phyloP scores from a whole-genome alignment of 2,888 invertebrate genomes.

The Brachyopa scutellaris region DNA sequence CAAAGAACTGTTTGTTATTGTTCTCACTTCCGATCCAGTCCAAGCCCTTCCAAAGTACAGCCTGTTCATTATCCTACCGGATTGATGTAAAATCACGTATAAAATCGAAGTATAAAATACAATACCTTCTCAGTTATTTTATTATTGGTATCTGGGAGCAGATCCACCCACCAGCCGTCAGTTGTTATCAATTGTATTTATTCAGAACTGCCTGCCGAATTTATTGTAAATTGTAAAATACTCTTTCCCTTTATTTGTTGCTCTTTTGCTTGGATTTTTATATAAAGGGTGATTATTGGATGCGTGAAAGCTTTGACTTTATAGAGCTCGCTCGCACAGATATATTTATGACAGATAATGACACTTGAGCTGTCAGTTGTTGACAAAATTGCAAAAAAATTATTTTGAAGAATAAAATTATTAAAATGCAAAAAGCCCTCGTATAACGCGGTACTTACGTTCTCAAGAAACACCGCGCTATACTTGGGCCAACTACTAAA shows the following conservation, averaged over 20 bases:
- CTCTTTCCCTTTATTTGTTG: conserved; percentile 8
- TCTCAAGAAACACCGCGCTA: too few relatives aligned
- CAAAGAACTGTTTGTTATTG: conserved; percentile 59
- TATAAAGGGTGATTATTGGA: too few relatives aligned
- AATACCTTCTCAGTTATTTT: conserved; percentile 51
- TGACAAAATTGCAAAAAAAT: too few relatives aligned
- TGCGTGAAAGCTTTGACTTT: too few relatives aligned
- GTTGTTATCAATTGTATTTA: conserved; percentile 39
- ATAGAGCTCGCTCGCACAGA: too few relatives aligned
- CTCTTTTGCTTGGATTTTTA: background rate
- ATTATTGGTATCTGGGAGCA: conserved; percentile 24
- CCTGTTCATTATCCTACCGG: background rate
- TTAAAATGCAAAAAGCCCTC: too few relatives aligned
- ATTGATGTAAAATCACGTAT: conserved; percentile 43
- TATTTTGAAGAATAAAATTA: too few relatives aligned
- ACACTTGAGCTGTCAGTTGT: too few relatives aligned
- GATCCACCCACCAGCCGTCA: background rate
- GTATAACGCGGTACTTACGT: too few relatives aligned
- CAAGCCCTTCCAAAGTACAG: too few relatives aligned
- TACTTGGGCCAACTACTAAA: too few relatives aligned
- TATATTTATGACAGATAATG: too few relatives aligned
- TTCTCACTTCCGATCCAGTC: conserved; percentile 40
- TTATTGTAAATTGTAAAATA: conserved; percentile 67
- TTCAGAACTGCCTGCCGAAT: conserved; percentile 4
- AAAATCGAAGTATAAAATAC: conserved; percentile 31